Percentiles rank a stretch among this genome's conserved stretches.
Conservation (phyloP, 2,888 invertebrate species). For the Linnaemya tessellans region DNA sequence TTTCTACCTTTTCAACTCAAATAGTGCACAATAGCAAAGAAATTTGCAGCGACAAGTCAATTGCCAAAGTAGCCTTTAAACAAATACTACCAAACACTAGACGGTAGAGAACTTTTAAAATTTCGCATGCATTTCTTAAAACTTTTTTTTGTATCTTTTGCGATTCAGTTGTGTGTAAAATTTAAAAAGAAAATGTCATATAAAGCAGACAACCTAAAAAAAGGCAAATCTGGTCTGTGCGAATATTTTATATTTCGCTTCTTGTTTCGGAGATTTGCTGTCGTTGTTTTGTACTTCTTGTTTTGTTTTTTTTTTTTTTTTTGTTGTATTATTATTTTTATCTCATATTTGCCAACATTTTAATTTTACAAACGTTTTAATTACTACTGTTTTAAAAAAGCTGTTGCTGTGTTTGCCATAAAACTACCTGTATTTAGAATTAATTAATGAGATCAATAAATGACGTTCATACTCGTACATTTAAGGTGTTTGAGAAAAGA, state of each 20-base stretch:
- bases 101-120: background rate
- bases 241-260: constrained; percentile 31
- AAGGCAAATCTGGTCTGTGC: constrained; percentile 25
- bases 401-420: constrained; percentile 47
- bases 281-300: background rate
- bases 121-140: constrained; percentile 8
- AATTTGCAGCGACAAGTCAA: too few species aligned
- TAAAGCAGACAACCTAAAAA: background rate
- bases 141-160: constrained; percentile 10
- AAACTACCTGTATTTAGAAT: constrained; percentile 63
- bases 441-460: constrained; percentile 58
- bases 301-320: background rate
- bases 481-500: constrained; percentile 47
- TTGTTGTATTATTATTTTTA: constrained; percentile 29
- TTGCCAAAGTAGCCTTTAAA: too few species aligned
- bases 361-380: constrained; percentile 64
- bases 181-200: constrained; percentile 28
- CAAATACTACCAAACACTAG: background rate
- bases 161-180: constrained; percentile 48
- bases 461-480: background rate
- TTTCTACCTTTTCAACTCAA: too few species aligned
- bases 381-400: constrained; percentile 57
- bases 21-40: too few species aligned
- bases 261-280: constrained; percentile 2
- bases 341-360: constrained; percentile 54